phyloP scores from a whole-genome alignment of 2,113 vertebrate genomes.

The Mesoclemmys tuberculata region DNA sequence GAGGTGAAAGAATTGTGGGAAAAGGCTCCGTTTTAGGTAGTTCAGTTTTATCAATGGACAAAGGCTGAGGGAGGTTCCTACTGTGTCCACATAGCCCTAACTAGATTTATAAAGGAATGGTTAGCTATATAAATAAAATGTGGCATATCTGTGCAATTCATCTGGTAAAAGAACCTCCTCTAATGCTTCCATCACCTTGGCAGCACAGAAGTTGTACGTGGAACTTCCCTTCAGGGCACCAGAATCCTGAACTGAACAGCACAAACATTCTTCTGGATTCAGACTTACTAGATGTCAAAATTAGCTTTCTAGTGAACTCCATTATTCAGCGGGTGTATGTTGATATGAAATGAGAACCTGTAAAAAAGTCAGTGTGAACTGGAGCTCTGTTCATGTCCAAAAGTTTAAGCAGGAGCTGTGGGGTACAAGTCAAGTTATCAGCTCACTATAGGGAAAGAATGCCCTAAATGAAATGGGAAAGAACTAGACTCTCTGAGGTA shows the following conservation, averaged over 20 bases:
- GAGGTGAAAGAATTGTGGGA: not conserved
- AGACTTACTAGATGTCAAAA: not conserved
- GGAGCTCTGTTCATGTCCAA: not conserved
- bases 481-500: not conserved
- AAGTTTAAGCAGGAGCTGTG: not conserved
- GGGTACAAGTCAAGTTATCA: not conserved
- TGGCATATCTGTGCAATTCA: not conserved
- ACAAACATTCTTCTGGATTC: not conserved
- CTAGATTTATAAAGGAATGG: not conserved
- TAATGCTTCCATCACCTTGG: not conserved
- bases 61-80: not conserved
- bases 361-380: fast-evolving
- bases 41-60: not conserved
- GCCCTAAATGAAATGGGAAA: not conserved
- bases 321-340: fast-evolving
- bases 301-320: fast-evolving
- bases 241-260: not conserved
- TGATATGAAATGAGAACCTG: fast-evolving
- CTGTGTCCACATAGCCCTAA: not conserved
- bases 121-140: not conserved
- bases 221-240: not conserved
- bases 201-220: fast-evolving
- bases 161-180: not conserved
- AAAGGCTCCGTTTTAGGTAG: not conserved
- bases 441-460: not conserved